These are phyloP conservation scores for Merops nubicus DNA, from an alignment of 2,113 vertebrate genomes.

Conservation along the genomic window DNA sequence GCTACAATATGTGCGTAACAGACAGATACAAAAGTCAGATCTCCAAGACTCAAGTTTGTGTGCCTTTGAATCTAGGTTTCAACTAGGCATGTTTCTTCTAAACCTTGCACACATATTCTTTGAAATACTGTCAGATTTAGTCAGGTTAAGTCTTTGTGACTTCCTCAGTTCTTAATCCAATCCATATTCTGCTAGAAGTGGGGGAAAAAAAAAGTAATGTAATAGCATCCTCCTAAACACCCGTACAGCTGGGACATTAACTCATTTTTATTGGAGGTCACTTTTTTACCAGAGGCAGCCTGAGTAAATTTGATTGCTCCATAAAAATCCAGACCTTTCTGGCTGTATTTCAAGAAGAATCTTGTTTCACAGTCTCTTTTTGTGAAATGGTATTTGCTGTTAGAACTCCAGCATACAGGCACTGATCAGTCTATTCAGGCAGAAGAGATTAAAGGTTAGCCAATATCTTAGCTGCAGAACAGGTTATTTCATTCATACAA, in stretches of 20 bases:
- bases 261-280: conserved; percentile 7
- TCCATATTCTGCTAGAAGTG: background rate
- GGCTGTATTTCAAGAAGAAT: conserved; percentile 2
- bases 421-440: background rate
- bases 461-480: background rate
- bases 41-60: background rate
- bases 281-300: background rate
- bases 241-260: background rate
- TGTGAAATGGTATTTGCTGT: background rate
- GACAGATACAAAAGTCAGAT: background rate
- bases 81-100: background rate
- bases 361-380: background rate
- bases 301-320: background rate
- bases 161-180: background rate
- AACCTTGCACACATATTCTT: background rate
- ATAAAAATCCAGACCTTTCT: background rate
- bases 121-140: background rate
- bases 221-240: background rate
- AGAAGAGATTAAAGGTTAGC: background rate
- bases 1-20: background rate
- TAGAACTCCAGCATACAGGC: background rate
- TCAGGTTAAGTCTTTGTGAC: background rate
- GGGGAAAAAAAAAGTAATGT: background rate
- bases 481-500: background rate
- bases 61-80: background rate